Conservation (phyloP, 2,113 vertebrate genomes). For the Anguilla rostrata region DNA sequence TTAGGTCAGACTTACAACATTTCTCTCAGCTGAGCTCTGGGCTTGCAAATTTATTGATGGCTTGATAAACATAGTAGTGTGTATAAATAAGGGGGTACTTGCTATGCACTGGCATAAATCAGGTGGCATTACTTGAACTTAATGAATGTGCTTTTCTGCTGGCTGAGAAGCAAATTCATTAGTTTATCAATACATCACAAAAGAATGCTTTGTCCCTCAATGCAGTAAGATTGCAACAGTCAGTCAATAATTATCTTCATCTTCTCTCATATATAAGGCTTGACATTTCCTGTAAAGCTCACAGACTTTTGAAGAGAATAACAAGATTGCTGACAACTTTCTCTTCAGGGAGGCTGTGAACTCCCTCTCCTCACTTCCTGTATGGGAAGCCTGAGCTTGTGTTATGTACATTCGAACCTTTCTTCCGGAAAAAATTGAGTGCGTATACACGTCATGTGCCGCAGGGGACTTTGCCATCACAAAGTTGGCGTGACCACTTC, state of each 20-base stretch:
- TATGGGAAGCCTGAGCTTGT: not conserved
- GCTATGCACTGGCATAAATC: not conserved
- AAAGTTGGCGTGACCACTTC: conserved; percentile 56
- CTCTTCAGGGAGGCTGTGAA: not conserved
- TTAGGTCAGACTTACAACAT: not conserved
- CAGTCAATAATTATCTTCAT: not conserved
- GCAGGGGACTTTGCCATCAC: not conserved
- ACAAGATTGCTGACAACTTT: not conserved
- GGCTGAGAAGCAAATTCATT: no score
- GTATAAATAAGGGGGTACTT: not conserved
- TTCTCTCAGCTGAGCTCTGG: not conserved
- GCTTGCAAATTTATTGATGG: not conserved
- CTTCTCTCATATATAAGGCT: not conserved
- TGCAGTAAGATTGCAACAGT: not conserved
- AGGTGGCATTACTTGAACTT: not conserved
- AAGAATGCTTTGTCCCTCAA: not conserved
- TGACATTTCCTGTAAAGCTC: not conserved
- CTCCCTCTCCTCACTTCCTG: not conserved
- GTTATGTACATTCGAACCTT: not conserved
- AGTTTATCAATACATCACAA: not conserved
- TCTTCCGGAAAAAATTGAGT: conserved; percentile 8
- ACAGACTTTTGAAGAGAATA: not conserved
- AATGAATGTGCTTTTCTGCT: not conserved
- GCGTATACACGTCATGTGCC: not conserved
- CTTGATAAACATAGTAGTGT: not conserved